These are phyloP conservation scores for Dicranocentrus wangi DNA, from an alignment of 2,888 invertebrate species.

Conservation along the genomic window DNA sequence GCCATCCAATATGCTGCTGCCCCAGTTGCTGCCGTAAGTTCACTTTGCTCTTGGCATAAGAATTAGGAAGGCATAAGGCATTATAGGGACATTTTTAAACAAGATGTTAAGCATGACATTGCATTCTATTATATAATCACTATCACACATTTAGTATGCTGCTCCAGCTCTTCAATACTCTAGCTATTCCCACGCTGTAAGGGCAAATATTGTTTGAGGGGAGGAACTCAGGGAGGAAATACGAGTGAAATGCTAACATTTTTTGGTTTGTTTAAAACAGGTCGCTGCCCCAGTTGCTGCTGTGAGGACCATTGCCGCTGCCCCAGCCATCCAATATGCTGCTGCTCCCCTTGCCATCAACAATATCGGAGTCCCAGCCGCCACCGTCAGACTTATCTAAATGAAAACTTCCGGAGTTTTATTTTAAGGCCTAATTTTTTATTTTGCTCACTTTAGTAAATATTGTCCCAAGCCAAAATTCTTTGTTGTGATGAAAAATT, in stretches of 20 bases:
- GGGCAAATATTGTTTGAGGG: no score
- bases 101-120: no score
- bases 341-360: neutral
- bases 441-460: conserved; percentile 34
- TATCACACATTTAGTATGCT: no score
- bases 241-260: no score
- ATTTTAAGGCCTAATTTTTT: conserved; percentile 14
- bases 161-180: no score
- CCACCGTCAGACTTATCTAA: conserved; percentile 29
- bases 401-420: neutral
- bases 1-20: conserved; percentile 40
- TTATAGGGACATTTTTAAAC: no score
- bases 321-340: conserved; percentile 65
- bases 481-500: conserved; percentile 14
- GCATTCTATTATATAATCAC: no score
- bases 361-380: conserved; percentile 22
- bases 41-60: no score
- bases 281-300: conserved; percentile 75
- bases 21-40: neutral
- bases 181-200: no score
- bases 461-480: neutral
- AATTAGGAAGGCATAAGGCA: no score
- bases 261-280: no score
- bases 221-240: no score
- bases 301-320: conserved; percentile 73